These are phyloP conservation scores for Prionace glauca DNA, from an alignment of 2,797 vertebrate genomes.

Conservation along the genomic window DNA sequence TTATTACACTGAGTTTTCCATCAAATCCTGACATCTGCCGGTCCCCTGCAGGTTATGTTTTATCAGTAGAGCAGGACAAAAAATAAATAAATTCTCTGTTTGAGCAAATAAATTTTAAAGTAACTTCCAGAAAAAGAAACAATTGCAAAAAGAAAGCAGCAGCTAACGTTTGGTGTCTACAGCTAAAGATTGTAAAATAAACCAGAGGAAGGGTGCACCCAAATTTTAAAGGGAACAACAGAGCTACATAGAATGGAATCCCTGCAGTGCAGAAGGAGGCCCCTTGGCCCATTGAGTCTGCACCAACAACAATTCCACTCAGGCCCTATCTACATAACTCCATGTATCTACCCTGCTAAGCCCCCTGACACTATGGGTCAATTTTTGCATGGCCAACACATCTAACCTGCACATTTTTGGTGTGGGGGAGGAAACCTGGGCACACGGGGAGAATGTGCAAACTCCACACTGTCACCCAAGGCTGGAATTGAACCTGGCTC, in stretches of 20 bases:
- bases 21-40: slow-evolving; percentile 10
- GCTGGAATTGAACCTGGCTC: too few relatives aligned
- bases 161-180: neutral
- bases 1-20: slow-evolving; percentile 23
- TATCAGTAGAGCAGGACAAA: neutral
- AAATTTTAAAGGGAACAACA: neutral
- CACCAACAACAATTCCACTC: too few relatives aligned
- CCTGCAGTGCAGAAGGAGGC: too few relatives aligned
- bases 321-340: too few relatives aligned
- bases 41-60: neutral
- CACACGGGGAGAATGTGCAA: too few relatives aligned
- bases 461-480: too few relatives aligned
- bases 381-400: too few relatives aligned
- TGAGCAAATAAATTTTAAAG: slow-evolving; percentile 29
- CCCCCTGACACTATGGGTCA: too few relatives aligned
- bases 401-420: too few relatives aligned
- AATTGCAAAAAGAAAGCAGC: neutral
- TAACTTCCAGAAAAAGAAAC: neutral
- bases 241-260: neutral
- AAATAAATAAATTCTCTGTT: neutral
- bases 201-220: neutral
- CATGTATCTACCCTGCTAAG: too few relatives aligned
- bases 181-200: neutral
- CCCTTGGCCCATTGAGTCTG: too few relatives aligned
- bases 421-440: too few relatives aligned